Evolutionary conservation across 2,888 invertebrate genomes (phyloP), one percentile per base, ranked within the genome.

Genomic region (Nesidiocoris tenuis): DNA sequence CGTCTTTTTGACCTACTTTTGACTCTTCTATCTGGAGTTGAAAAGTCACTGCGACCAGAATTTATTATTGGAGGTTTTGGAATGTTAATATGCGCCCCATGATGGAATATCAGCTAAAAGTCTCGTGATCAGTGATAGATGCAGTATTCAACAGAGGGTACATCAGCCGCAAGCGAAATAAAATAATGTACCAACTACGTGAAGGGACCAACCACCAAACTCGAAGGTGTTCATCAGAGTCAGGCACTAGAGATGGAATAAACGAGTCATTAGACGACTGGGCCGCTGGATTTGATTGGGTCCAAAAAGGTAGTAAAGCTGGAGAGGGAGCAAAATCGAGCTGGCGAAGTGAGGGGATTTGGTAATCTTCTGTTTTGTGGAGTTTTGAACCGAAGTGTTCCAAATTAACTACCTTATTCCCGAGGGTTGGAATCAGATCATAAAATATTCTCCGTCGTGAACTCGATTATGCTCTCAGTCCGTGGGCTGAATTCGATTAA

Each of bases 401-500:
- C 72, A 72, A 72, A 72, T 72, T 72, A 72, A 72, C 72, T 72
- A 72, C 72, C 72, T 72, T 72, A 61, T 39, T 18, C 72, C 63
- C 72, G 17, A 54, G 72, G 72, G 72, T 72, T 25, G 72, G 72
- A 72, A 72, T 72, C 72, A 54, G 72, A 72, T 72, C 72, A 72
- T 72, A 72, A 72, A 72, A 72, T 72, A 72, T 72, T 72, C 72
- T 72, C 72, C 61, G 61, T 72, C 72, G 72, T 72, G 72, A 72
- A 72, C 72, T 72, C 72, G 72, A 72, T 72, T 72, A 72, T 72
- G 72, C 63, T 61, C 72, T 72, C 72, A 72, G 72, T 72, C 61
- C 72, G 72, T 72, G 72, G 72, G 72, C 61, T 72, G 61, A 72
- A 72, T 72, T 72, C 72, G 72, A 72, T 72, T 72, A 72, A 72